These are phyloP conservation scores for Cataglyphis livida DNA, from an alignment of 2,888 invertebrate genomes.

Conservation along the genomic window DNA sequence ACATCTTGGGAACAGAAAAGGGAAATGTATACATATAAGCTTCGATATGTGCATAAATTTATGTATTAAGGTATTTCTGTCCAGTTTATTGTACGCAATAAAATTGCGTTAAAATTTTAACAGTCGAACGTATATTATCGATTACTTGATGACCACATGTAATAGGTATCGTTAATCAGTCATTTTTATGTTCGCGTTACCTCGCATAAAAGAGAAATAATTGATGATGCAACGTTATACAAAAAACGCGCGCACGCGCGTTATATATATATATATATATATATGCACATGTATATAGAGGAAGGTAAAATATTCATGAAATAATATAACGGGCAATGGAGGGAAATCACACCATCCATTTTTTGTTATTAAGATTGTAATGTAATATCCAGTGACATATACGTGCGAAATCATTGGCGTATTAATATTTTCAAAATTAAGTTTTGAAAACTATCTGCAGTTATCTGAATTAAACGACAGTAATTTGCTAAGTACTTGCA, in stretches of 20 bases:
- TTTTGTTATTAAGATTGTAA: constrained; percentile 37
- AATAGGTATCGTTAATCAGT: constrained; percentile 31
- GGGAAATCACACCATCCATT: constrained; percentile 29
- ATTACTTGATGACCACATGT: background rate
- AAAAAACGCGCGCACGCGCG: background rate
- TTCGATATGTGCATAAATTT: background rate
- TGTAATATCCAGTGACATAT: constrained; percentile 2
- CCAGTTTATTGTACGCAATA: background rate
- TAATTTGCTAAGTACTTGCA: background rate
- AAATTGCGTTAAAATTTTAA: constrained; percentile 22
- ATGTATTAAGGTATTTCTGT: background rate
- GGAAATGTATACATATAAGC: background rate
- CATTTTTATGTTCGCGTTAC: constrained; percentile 34
- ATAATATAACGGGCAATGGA: constrained; percentile 26
- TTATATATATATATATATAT: background rate
- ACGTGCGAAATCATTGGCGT: constrained; percentile 2
- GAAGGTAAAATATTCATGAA: constrained; percentile 51
- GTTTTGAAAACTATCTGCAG: background rate
- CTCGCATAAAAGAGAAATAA: constrained; percentile 21
- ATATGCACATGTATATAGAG: background rate
- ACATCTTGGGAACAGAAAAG: background rate
- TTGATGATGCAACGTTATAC: constrained; percentile 44
- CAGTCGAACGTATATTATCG: background rate
- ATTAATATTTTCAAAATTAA: background rate
- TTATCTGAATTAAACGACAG: background rate